These are phyloP conservation scores for Tetrapedia diversipes DNA, from an alignment of 2,888 invertebrate species.

Conservation along the genomic window DNA sequence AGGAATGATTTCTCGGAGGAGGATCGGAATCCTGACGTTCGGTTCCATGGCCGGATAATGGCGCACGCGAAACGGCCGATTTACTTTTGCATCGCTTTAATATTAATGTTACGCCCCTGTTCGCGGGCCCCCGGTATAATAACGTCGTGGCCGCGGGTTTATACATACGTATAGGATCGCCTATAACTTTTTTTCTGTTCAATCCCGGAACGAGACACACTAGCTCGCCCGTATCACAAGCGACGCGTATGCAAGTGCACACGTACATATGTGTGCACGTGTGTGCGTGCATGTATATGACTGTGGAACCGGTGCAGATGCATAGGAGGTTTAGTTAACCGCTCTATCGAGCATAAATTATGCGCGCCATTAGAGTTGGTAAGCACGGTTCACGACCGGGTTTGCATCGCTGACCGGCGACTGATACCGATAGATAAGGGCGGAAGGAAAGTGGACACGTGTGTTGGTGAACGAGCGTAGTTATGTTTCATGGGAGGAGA, in stretches of 20 bases:
- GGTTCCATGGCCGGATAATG: slow-evolving; percentile 25
- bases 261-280: background rate
- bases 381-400: slow-evolving; percentile 72
- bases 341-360: slow-evolving; percentile 78
- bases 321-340: slow-evolving; percentile 64
- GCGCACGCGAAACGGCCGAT: slow-evolving; percentile 47
- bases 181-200: slow-evolving; percentile 28
- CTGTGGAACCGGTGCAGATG: slow-evolving; percentile 24
- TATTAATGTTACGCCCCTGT: slow-evolving; percentile 76
- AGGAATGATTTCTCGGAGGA: slow-evolving; percentile 26
- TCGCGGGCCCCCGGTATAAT: slow-evolving; percentile 71
- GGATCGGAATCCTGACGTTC: background rate
- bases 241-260: slow-evolving; percentile 17
- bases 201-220: slow-evolving; percentile 30
- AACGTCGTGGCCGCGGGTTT: slow-evolving; percentile 69
- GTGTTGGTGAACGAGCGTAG: background rate
- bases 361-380: slow-evolving; percentile 77
- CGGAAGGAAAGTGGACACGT: slow-evolving; percentile 44
- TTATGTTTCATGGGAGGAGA: background rate
- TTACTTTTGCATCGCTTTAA: slow-evolving; percentile 73
- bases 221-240: slow-evolving; percentile 55
- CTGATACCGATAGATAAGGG: slow-evolving; percentile 67
- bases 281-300: background rate
- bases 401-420: slow-evolving; percentile 72
- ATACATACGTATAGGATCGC: slow-evolving; percentile 58